A percentile compares a stretch with the other conserved stretches of the same genome.
These are phyloP conservation scores for Xanthia togata DNA, from an alignment of 2,888 invertebrate species.

Conservation along the genomic window DNA sequence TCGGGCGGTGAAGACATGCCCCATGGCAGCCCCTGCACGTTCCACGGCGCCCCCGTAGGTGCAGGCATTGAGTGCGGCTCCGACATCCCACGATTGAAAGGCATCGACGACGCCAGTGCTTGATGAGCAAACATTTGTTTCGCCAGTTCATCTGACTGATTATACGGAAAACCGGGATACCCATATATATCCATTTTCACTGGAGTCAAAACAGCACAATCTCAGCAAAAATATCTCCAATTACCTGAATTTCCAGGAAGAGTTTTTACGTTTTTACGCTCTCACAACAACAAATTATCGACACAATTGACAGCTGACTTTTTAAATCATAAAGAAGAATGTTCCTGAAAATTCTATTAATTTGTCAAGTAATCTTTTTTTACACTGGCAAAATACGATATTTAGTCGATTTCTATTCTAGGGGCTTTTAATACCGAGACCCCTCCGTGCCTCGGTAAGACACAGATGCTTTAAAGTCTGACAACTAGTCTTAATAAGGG, in stretches of 20 bases:
- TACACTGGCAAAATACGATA: neutral
- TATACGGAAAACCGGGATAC: constrained; percentile 80
- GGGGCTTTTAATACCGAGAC: too few relatives aligned
- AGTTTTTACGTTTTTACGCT: constrained; percentile 29
- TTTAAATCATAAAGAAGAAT: constrained; percentile 50
- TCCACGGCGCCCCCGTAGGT: constrained; percentile 88
- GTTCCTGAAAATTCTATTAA: constrained; percentile 63
- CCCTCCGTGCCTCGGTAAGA: too few relatives aligned
- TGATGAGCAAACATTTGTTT: constrained; percentile 86
- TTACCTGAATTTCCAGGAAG: constrained; percentile 28
- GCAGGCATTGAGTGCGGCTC: constrained; percentile 83
- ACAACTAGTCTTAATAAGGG: too few relatives aligned
- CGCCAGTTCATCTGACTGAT: constrained; percentile 82
- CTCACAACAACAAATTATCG: constrained; percentile 58
- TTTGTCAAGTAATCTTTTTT: constrained; percentile 4
- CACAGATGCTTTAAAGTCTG: too few relatives aligned
- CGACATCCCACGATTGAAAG: constrained; percentile 72
- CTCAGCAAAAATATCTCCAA: constrained; percentile 27
- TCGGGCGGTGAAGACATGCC: constrained; percentile 84
- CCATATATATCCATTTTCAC: constrained; percentile 84
- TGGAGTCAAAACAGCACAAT: constrained; percentile 19
- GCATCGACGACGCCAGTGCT: constrained; percentile 75
- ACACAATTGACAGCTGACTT: constrained; percentile 53
- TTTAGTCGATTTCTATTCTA: constrained; percentile 12
- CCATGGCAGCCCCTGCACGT: constrained; percentile 89